Conservation (phyloP, 2,113 vertebrate species). For the Oreotrochilus melanogaster region DNA sequence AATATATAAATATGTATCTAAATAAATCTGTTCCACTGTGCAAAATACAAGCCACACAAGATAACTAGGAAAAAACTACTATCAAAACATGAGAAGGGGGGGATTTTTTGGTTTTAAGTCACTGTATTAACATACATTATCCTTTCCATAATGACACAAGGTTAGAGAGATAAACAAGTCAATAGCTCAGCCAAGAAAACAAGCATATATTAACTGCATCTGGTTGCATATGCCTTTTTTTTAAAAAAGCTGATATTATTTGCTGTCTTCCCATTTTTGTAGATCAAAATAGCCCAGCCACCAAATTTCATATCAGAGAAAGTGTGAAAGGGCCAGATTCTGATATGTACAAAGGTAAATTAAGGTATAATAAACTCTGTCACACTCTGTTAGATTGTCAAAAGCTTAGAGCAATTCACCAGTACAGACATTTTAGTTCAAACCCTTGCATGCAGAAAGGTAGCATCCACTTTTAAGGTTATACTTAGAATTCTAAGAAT, state of each 20-base stretch:
- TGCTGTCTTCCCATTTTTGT: neutral
- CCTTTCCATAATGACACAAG: neutral
- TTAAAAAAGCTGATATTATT: neutral
- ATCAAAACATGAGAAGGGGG: neutral
- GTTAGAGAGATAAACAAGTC: neutral
- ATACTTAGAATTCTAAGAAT: neutral
- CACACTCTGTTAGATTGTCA: neutral
- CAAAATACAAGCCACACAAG: neutral
- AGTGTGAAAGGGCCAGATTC: neutral
- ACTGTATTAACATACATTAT: accelerated
- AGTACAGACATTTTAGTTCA: neutral
- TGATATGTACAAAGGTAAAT: neutral
- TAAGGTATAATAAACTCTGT: neutral
- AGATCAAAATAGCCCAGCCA: neutral
- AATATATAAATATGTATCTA: neutral
- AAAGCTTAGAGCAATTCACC: neutral
- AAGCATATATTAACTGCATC: neutral
- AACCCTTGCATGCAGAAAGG: neutral
- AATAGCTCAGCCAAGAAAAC: neutral
- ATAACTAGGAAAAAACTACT: neutral
- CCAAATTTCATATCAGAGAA: neutral
- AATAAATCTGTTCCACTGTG: neutral
- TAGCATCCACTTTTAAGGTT: neutral
- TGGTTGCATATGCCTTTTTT: neutral
- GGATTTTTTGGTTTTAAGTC: neutral